A percentile compares a stretch with the other conserved stretches of the same genome.
These are phyloP conservation scores for Euplagia quadripunctaria DNA, from an alignment of 2,888 invertebrate genomes.

Conservation along the genomic window DNA sequence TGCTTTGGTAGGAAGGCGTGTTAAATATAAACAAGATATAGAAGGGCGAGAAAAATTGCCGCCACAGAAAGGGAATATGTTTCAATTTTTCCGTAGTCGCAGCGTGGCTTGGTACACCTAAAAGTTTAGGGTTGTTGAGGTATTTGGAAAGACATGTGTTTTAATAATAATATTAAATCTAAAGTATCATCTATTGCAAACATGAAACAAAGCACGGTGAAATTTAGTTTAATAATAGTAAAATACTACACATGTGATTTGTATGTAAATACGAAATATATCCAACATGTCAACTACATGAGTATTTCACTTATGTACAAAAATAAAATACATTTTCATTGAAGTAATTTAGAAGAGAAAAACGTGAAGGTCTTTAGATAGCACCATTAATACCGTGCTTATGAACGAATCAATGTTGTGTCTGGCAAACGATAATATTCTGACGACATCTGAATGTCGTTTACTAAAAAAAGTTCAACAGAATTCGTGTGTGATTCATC, in stretches of 20 bases:
- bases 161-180: neutral
- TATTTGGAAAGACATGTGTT: no score
- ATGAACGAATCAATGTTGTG: constrained; percentile 23
- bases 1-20: no score
- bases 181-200: neutral
- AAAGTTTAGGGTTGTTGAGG: no score
- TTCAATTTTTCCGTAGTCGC: no score
- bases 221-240: neutral
- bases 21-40: no score
- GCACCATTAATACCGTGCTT: neutral
- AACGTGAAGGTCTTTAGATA: neutral
- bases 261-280: neutral
- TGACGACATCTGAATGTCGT: constrained; percentile 30
- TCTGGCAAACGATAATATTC: constrained; percentile 30
- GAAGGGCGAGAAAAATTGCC: no score
- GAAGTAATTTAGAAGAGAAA: neutral
- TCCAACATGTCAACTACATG: neutral
- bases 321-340: neutral
- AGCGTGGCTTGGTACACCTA: no score
- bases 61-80: no score
- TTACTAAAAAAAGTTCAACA: constrained; percentile 24
- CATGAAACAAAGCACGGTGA: neutral
- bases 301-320: neutral
- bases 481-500: constrained; percentile 21
- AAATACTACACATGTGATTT: neutral